A percentile compares a stretch with the other conserved stretches of the same genome.
phyloP scores from a whole-genome alignment of 2,888 invertebrate genomes.

The Lasioglossum malachurum region DNA sequence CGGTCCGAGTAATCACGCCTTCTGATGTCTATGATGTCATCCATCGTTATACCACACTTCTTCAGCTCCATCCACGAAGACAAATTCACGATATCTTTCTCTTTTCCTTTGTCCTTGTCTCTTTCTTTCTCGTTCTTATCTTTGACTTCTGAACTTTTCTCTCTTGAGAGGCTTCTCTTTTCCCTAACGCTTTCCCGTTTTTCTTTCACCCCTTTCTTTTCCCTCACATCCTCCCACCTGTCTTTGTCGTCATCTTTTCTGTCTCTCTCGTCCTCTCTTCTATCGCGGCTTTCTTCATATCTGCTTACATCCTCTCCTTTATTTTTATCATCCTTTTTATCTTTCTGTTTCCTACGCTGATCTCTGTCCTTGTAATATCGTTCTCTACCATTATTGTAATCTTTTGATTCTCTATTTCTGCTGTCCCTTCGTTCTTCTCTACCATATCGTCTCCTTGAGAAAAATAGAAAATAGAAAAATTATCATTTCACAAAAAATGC shows the following conservation, averaged over 20 bases:
- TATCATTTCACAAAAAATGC: conserved; percentile 3
- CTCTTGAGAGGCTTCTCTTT: conserved; percentile 66
- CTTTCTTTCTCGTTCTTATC: conserved; percentile 71
- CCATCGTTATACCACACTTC: conserved; percentile 70
- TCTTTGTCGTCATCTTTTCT: conserved; percentile 63
- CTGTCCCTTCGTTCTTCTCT: conserved; percentile 70
- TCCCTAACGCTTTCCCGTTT: conserved; percentile 59
- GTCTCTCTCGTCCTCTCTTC: conserved; percentile 64
- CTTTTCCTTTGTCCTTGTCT: conserved; percentile 69
- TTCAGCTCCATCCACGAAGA: conserved; percentile 78
- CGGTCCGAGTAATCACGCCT: conserved; percentile 70
- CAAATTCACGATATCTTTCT: conserved; percentile 72
- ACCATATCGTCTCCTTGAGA: conserved; percentile 70
- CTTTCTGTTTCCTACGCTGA: conserved; percentile 53
- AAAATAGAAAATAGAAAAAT: conserved; percentile 7
- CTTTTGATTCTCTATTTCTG: conserved; percentile 55
- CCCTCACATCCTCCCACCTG: conserved; percentile 53
- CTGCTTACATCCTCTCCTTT: conserved; percentile 53
- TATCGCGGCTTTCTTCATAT: conserved; percentile 63
- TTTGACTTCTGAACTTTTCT: conserved; percentile 58
- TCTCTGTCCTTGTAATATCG: conserved; percentile 54
- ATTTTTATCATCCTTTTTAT: conserved; percentile 64
- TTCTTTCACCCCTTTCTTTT: conserved; percentile 58
- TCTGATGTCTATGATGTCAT: conserved; percentile 72
- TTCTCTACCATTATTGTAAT: conserved; percentile 52